Evolutionary conservation across 1,140 invertebrate genomes (phyloP).

Genomic region (Papilio machaon): DNA sequence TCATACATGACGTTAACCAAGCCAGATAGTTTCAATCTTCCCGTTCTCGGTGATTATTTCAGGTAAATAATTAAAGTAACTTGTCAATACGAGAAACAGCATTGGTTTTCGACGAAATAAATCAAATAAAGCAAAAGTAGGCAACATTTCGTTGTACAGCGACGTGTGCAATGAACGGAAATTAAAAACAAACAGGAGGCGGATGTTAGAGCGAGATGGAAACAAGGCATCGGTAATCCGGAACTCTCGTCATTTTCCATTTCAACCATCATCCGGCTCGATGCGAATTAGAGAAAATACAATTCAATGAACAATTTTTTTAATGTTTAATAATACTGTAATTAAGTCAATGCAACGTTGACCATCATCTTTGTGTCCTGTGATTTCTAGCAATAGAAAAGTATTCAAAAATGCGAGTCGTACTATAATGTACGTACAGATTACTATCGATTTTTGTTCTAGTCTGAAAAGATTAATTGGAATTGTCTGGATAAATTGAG

Average conservation of each 20-base stretch:
- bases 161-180: constrained; percentile 20
- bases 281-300: constrained; percentile 26
- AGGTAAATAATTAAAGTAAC: no score
- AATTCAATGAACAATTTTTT: background rate
- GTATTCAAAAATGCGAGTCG: background rate
- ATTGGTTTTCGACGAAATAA: background rate
- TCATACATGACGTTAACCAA: background rate
- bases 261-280: constrained; percentile 2
- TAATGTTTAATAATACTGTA: background rate
- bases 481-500: no score
- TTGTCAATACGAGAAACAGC: no score
- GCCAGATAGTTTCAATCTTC: background rate
- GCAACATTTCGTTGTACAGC: background rate
- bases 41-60: no score
- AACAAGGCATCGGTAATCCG: constrained; percentile 17
- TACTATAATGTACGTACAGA: background rate
- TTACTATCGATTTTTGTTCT: background rate
- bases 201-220: constrained; percentile 15
- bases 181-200: constrained; percentile 32
- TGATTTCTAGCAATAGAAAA: background rate
- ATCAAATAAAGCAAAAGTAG: constrained; percentile 15
- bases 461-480: background rate
- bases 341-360: background rate
- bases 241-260: constrained; percentile 16
- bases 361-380: background rate